Evolutionary conservation across 2,888 invertebrate species (phyloP), one percentile per base, ranked within the genome.

Genomic region (Anoplius nigerrimus): DNA sequence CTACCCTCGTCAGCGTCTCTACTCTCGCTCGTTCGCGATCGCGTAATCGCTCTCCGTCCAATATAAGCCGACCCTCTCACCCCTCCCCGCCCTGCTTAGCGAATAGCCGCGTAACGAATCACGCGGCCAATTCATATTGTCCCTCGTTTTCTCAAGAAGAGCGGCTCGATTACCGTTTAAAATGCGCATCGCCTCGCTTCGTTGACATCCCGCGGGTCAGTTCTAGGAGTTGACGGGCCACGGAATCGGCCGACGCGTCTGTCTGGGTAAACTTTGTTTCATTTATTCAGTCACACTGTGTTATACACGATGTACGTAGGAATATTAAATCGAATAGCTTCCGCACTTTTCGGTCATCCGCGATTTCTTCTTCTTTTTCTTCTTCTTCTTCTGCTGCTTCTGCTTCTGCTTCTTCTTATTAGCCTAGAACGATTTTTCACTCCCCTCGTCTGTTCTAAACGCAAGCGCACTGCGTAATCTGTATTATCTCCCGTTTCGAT

Each of bases 381-480:
- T n/a, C n/a, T 63, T 74, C 73, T 74, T 74, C 70, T 70, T 27
- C 27, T 60, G n/a, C n/a, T n/a, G n/a, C n/a, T n/a, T n/a, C n/a
- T n/a, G n/a, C 18, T 13, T 20, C 43, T 54, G n/a, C 18, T 48
- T 18, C 18, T 18, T 48, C 48, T 48, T 4, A 16, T 48, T 18
- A 18, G n/a, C 48, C 16, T 57, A 13, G 13, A 20, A 34, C 21
- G 20, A 42, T 21, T 42, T 57, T 34, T 16, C 16, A 6, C 8
- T 16, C 16, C 21, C 43, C 21, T 13, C 13, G 20, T 56, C 45
- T 60, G 24, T 48, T 56, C 71, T 79, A 89, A 63, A 88, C 82
- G 67, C 89, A 89, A 34, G 87, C 86, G 61, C 89, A 89, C 63
- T 88, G 85, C 16, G 84, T 85, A 46, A 89, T 88, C 72, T 87